Evolutionary conservation across 2,113 vertebrate species (phyloP), one percentile per base, ranked within the genome.

Genomic region (Grallaria varia): DNA sequence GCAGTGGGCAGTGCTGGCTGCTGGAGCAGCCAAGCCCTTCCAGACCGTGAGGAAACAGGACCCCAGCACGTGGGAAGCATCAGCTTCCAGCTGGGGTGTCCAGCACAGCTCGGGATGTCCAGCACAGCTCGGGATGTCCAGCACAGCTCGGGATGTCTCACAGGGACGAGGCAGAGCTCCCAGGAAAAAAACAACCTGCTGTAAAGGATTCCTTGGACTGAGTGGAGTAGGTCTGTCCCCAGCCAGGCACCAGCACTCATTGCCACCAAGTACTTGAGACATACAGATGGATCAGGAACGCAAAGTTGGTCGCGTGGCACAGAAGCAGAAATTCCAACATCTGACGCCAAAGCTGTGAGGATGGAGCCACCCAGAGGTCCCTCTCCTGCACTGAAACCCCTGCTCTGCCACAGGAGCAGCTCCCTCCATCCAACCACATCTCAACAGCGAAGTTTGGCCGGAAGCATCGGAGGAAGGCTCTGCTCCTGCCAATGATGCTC

Each of bases 351-450:
- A 56, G 4, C 63, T 49, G 81, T 35, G 96, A 55, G 45, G 88
- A 67, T 66, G 58, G 94, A 95, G 93, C 80, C 91, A 72, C 87
- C 93, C 93, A 92, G 93, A 96, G 93, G 94, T 16, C 22, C 30
- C 35, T 92, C 42, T 44, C 22, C 40, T 62, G 28, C 88, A 62
- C 49, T 69, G 75, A 37, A 50, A 24, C 2, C 49, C 35, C 23
- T 83, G 39, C 63, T 59, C 37, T 8, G 37, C 49, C 49, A 28
- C 37, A 60, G n/a, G 9, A 77, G 52, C 55, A 31, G 37, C 37
- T 52, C 27, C 42, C 15, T 44, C 59, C 52, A 12, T 20, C 30
- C 7, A 5, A 8, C 6, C 25, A 9, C 18, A 45, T 39, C 17
- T 30, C 7, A 33, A 33, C 0, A 2, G 60, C 6, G 2, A 16